Percentiles rank a stretch among this genome's conserved stretches.
Evolutionary conservation across 2,797 vertebrate species (phyloP).

Genomic region (Luscinia megarhynchos): DNA sequence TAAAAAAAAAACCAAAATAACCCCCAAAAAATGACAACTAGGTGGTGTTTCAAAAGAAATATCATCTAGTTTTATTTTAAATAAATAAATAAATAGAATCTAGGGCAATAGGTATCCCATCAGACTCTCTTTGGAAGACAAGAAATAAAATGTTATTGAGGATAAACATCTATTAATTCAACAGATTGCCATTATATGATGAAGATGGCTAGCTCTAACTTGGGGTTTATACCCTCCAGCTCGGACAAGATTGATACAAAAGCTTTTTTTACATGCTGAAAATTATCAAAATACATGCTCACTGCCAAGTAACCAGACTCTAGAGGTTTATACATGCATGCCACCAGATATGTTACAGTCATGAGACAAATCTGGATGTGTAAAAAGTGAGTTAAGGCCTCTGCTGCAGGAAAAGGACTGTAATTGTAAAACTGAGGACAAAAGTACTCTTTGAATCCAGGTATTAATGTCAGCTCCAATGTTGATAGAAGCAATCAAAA

Average conservation of each 20-base stretch:
- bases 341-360: background rate
- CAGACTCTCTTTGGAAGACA: background rate
- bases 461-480: background rate
- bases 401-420: background rate
- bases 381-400: background rate
- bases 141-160: background rate
- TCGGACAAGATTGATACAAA: background rate
- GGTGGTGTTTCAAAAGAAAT: background rate
- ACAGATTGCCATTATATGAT: background rate
- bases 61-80: background rate
- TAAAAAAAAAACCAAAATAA: background rate
- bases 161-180: background rate
- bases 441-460: background rate
- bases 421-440: background rate
- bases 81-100: background rate
- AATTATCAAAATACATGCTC: background rate
- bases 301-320: background rate
- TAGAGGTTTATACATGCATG: background rate
- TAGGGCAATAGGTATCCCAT: background rate
- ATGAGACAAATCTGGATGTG: background rate
- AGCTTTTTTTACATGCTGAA: background rate
- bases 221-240: background rate
- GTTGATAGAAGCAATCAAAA: background rate
- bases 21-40: background rate
- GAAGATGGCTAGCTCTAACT: background rate